These are phyloP conservation scores for Drosophila murphyi DNA, from an alignment of 1,140 invertebrate genomes.

Conservation along the genomic window DNA sequence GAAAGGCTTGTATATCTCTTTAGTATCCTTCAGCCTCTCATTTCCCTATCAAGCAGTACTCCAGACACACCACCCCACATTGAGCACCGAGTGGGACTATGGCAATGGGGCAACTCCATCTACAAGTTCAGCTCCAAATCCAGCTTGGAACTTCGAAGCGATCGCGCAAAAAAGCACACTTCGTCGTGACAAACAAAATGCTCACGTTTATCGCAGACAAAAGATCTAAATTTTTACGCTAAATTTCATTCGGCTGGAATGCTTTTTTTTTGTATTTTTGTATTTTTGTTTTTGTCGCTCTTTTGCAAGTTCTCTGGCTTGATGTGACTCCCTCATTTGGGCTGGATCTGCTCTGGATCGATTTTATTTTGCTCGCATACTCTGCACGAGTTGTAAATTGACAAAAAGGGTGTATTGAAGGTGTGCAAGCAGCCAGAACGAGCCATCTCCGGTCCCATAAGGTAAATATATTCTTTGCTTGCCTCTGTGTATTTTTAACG, in stretches of 20 bases:
- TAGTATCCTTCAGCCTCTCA: background rate
- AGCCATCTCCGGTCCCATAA: no score
- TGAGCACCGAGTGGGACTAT: background rate
- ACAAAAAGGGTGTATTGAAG: no score
- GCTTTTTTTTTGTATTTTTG: constrained; percentile 40
- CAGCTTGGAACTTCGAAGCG: constrained; percentile 26
- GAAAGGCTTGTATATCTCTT: background rate
- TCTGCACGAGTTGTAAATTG: background rate
- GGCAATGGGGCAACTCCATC: constrained; percentile 2
- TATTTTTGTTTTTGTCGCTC: constrained; percentile 18
- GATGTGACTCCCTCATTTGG: constrained; percentile 23
- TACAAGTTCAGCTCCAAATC: constrained; percentile 42
- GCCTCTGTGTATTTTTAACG: background rate
- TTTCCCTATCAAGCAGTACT: background rate
- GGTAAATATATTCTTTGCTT: background rate
- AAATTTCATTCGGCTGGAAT: constrained; percentile 70
- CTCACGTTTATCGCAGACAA: constrained; percentile 80
- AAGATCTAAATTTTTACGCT: constrained; percentile 81
- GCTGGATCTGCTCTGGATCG: constrained; percentile 69
- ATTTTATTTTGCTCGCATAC: constrained; percentile 37
- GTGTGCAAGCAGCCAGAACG: background rate
- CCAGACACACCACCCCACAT: background rate
- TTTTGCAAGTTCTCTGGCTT: constrained; percentile 36
- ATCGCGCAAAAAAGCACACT: constrained; percentile 81
- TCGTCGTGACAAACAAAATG: constrained; percentile 82